phyloP scores from a whole-genome alignment of 1,140 invertebrate genomes.

The Leptopilina boulardi region DNA sequence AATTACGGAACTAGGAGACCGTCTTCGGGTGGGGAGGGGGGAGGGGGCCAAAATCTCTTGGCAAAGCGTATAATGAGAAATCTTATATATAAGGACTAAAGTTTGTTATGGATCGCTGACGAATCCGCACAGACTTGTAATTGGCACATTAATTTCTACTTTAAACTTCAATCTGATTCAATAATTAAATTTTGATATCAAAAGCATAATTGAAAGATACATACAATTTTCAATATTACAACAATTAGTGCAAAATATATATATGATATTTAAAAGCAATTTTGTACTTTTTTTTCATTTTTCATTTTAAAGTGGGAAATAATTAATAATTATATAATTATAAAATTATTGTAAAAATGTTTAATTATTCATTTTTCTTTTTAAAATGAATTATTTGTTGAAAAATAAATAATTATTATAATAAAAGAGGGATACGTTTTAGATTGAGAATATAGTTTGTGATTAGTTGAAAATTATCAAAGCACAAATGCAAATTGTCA shows the following conservation, averaged over 20 bases:
- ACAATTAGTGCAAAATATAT: no score
- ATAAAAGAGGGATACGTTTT: no score
- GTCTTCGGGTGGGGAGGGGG: not conserved
- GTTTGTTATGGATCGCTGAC: constrained; percentile 14
- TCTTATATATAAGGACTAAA: not conserved
- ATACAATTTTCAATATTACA: not conserved
- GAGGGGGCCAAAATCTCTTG: constrained; percentile 38
- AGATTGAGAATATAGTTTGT: not conserved
- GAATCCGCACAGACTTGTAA: not conserved
- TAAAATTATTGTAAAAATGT: no score
- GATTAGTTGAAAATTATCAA: constrained; percentile 18
- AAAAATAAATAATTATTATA: no score
- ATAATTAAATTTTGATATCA: not conserved
- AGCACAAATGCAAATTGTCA: constrained; percentile 41
- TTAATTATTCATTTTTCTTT: no score
- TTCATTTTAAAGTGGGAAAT: no score
- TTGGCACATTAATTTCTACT: constrained; percentile 11
- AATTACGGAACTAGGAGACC: constrained; percentile 41
- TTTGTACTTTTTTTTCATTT: no score
- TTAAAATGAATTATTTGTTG: no score
- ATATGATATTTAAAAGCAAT: no score
- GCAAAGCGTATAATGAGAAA: constrained; percentile 39
- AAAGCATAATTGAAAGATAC: not conserved
- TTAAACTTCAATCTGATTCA: not conserved
- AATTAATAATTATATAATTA: no score